phyloP scores from a whole-genome alignment of 2,888 invertebrate genomes.

The Galerucella pusilla region DNA sequence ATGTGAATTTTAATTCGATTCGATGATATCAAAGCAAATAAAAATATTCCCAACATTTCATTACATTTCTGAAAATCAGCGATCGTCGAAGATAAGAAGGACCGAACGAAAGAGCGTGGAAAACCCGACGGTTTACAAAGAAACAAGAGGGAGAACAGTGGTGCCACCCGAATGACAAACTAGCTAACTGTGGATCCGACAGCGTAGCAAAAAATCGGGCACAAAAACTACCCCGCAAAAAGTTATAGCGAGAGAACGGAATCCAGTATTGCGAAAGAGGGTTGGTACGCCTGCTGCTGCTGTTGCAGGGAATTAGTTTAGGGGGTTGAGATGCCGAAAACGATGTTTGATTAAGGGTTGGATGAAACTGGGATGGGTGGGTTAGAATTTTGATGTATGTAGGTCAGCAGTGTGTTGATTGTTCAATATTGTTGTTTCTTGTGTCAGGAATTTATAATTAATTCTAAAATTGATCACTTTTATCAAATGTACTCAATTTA shows the following conservation, averaged over 20 bases:
- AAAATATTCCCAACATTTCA: slow-evolving; percentile 2
- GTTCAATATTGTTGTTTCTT: slow-evolving; percentile 26
- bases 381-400: slow-evolving; percentile 40
- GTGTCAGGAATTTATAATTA: no score
- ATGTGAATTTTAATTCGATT: no score
- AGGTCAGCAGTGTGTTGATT: slow-evolving; percentile 45
- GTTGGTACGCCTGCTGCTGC: slow-evolving; percentile 43
- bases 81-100: slow-evolving; percentile 12
- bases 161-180: slow-evolving; percentile 66
- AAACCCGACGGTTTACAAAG: slow-evolving; percentile 47
- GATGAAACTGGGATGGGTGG: slow-evolving; percentile 11
- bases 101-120: slow-evolving; percentile 14
- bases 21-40: not conserved
- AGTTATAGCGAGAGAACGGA: slow-evolving; percentile 49
- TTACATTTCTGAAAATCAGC: slow-evolving; percentile 2
- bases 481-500: no score
- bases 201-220: slow-evolving; percentile 60
- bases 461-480: no score
- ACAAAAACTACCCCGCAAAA: slow-evolving; percentile 59
- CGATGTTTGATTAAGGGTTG: slow-evolving; percentile 48
- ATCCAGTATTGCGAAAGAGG: slow-evolving; percentile 48
- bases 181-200: slow-evolving; percentile 67
- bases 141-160: slow-evolving; percentile 56
- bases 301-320: slow-evolving; percentile 54
- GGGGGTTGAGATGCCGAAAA: slow-evolving; percentile 48